Evolutionary conservation across 2,797 vertebrate genomes (phyloP), one percentile per base, ranked within the genome.

Genomic region (Hephaestus fuliginosus): DNA sequence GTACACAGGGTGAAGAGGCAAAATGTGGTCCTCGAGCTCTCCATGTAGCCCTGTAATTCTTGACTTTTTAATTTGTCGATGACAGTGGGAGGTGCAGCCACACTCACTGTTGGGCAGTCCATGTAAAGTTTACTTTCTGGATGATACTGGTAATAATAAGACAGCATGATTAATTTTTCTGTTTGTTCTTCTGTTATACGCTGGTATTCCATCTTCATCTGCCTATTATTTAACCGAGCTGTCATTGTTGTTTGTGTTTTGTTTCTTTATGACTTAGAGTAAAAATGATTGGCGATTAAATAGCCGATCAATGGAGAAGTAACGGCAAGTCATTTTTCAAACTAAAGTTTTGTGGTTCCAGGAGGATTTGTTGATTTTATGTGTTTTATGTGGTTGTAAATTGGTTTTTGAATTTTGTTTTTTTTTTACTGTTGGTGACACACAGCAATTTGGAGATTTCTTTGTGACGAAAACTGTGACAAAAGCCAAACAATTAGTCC

Each of bases 1-100:
- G 48, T 18, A 2, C 14, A 70, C 30, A 78, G 44, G 68, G 20
- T 15, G 33, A 67, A 41, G 66, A 46, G 3, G 9, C 7, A 56
- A 41, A 76, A 56, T 77, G 17, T 41, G 33, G 15, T 61, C 30
- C n/a, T 13, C 8, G 74, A 25, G 46, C 55, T 63, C 17, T 62
- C 3, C 4, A 15, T 25, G 5, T 30, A 9, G 53, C 5, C 30
- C 30, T 33, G 30, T 33, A 58, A 55, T 20, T 48, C 41, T 39
- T 60, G 48, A 20, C 30, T 25, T 63, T 60, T 60, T 67, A 15
- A 70, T 72, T 68, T 51, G 63, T 53, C 15, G 55, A 14, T 67
- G 6, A 65, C 70, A 43, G 13, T 52, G 33, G 61, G 43, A 64
- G 57, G 8, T 66, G 52, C 11, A 53, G 44, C 33, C 28, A 1